A percentile compares a stretch with the other conserved stretches of the same genome.
Conservation (phyloP, 2,113 vertebrate genomes). For the Corythornis vintsioides region DNA sequence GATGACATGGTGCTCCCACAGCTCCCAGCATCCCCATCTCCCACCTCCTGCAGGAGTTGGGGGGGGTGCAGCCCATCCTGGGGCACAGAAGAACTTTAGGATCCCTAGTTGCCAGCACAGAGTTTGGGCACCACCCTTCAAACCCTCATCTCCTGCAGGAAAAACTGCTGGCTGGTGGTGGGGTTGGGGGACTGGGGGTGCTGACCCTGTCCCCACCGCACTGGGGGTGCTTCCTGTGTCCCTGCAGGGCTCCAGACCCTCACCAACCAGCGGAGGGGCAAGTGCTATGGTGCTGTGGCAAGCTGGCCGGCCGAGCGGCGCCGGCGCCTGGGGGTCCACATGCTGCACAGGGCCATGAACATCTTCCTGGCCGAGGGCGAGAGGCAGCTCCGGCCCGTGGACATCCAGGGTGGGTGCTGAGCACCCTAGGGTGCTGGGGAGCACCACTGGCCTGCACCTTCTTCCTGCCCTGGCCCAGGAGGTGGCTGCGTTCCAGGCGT, state of each 20-base stretch:
- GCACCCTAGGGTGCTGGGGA: not conserved
- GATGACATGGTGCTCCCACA: not conserved
- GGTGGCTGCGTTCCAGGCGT: rapidly evolving
- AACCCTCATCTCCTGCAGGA: rapidly evolving
- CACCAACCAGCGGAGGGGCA: slow-evolving; percentile 88
- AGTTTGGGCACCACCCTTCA: not conserved
- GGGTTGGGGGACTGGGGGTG: not conserved
- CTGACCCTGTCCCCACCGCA: not conserved
- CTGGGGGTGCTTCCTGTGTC: not conserved
- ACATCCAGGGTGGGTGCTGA: slow-evolving; percentile 76
- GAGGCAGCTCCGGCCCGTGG: slow-evolving; percentile 83
- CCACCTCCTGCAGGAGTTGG: rapidly evolving
- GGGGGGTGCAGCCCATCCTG: not conserved
- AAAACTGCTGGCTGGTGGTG: not conserved
- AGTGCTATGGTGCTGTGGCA: slow-evolving; percentile 83
- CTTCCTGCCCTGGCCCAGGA: not conserved
- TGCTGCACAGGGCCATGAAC: slow-evolving; percentile 84
- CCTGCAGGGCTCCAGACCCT: slow-evolving; percentile 61
- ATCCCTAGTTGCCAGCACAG: rapidly evolving
- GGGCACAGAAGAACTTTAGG: rapidly evolving
- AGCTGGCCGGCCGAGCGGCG: slow-evolving; percentile 78
- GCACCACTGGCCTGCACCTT: not conserved
- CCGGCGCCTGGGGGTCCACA: slow-evolving; percentile 81
- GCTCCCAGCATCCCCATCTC: not conserved
- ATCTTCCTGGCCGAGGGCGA: slow-evolving; percentile 92